Evolutionary conservation across 1,140 invertebrate genomes (phyloP), one percentile per base, ranked within the genome.

Genomic region (Drosophila burlai): DNA sequence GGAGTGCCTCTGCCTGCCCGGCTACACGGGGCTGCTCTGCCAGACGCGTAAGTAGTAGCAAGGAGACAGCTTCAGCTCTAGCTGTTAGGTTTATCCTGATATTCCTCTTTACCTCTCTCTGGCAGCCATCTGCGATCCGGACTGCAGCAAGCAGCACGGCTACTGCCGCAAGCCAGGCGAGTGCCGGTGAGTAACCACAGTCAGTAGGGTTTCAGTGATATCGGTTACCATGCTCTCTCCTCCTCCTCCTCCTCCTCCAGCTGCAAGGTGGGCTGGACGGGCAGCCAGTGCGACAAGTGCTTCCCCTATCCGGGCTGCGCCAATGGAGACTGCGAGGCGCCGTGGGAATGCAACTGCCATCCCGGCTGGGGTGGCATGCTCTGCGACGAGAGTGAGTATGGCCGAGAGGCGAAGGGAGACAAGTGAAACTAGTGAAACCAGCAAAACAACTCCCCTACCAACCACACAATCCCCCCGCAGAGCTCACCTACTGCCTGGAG

Each of bases 301-400:
- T 96, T 96, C 66, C 94, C 95, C 0, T 98, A 98, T 93, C 97
- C 97, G 0, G 97, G 97, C 47, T 98, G 97, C 86, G 95, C 96
- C 40, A 96, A 98, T 92, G 97, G 97, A 16, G 94, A 95, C 43
- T 98, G 97, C 91, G 96, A 95, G 83, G 94, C 95, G 31, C 97
- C 97, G n/a, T 98, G 97, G 97, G 97, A 98, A 89, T 98, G 97
- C 91, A 95, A 96, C 81, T 98, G 97, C 92, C 94, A 96, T 73
- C 94, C 95, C 1, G 97, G 97, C 50, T 98, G 97, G 97, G 96
- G 97, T 21, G 97, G 97, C 55, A 96, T 97, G 94, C 95, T 98
- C 0, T 98, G 97, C 93, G 96, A 98, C 91, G 96, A 97, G 95
- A 97, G 96, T 93, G 50, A 83, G 79, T 81, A 36, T 16, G 16